Base-by-base conservation (phyloP, 2,113 vertebrate species). In the Eretmochelys imbricata region DNA sequence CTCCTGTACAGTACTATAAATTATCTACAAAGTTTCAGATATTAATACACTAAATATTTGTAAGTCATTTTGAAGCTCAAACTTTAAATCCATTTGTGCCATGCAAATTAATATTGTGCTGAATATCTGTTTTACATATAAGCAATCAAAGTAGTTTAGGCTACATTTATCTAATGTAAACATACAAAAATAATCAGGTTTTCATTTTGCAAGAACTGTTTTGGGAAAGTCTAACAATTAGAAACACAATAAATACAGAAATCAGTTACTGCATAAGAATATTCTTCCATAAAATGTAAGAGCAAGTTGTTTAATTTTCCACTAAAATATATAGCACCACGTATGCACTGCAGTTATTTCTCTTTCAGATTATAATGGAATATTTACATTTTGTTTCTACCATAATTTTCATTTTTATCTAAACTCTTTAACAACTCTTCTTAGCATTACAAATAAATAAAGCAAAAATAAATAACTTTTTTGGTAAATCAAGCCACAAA, bases 11-110 rank as follows among this genome's bases (percentile, higher is more conserved):
- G 62, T 82, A 55, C 3, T 80, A 84, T 48, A 88, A 6, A 92
- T 84, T 84, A 87, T 59, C 35, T 57, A 82, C 72, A 95, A 84
- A 80, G 75, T 93, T 96, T 97, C 90, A 72, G 54, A 22, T 80
- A 93, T 84, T 49, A 79, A 80, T 49, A 46, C 55, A 72, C 83
- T 96, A 93, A 53, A 85, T 3, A 16, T 6, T 85, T 89, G 29
- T 25, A 93, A 46, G 27, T 93, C 76, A 3, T 48, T 94, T 89
- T 65, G 54, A 88, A 91, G 90, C 24, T 29, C 25, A 69, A 29
- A 75, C 88, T 94, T 95, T 79, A 91, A 83, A 87, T 31, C 51
- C 72, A 93, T 89, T 90, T 87, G 53, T 82, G 59, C 48, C 54
- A 83, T 82, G 69, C 48, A 87, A 50, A 82, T 65, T 27, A 84